Evolutionary conservation across 2,888 invertebrate species (phyloP), one percentile per base, ranked within the genome.

Genomic region (Calliphora vomitoria): DNA sequence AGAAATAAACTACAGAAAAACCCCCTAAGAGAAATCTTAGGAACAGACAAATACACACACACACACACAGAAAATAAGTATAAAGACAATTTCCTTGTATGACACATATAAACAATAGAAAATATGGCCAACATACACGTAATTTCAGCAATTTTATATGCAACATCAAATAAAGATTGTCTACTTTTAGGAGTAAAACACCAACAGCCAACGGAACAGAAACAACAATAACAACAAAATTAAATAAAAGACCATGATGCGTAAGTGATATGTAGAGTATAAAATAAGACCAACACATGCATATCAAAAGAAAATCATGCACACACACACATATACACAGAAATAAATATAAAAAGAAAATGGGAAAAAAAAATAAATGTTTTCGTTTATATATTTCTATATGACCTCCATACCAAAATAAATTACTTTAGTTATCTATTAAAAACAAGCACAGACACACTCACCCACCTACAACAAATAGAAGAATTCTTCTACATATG

Each of bases 351-450:
- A 62, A 13, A 11, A 74, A 41, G 20, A 44, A n/a, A 55, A 35
- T 25, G 6, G 53, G 41, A 15, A 64, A 58, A 50, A 41, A 62
- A 68, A 69, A 62, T 58, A 62, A 79, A 85, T 85, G 47, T 75
- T 41, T 81, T 85, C 60, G 71, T 79, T 78, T 71, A 44, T 83
- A 55, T 55, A 31, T 66, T 60, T 72, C 60, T 31, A 89, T 91
- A 90, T 91, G 93, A 92, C 92, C 92, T 90, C 92, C 90, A 92
- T 92, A 91, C 90, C 81, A 91, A 92, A 92, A 92, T 92, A 93
- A 92, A 92, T 92, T 92, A 92, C 92, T 93, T 92, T 91, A 90
- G 91, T 91, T 91, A 92, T 92, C 92, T 91, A 92, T 87, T 87
- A 85, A 87, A 82, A 87, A 69, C 85, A 82, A 74, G 66, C 85